A percentile compares a stretch with the other conserved stretches of the same genome.
Conservation (phyloP, 1,140 invertebrate species). For the Mactra quadrangularis region DNA sequence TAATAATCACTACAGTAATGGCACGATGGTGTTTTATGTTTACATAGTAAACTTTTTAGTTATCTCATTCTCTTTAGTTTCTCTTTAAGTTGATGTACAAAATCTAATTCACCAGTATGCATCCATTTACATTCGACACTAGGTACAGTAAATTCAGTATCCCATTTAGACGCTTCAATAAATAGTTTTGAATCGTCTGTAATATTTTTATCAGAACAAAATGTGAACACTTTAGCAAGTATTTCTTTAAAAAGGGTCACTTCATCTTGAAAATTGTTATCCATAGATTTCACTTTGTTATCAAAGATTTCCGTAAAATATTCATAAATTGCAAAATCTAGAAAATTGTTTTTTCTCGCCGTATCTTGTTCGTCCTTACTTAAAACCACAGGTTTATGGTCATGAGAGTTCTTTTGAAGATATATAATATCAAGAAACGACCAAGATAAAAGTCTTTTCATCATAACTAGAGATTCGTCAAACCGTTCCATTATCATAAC, state of each 20-base stretch:
- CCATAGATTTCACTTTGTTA: slow-evolving; percentile 30
- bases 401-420: slow-evolving; percentile 47
- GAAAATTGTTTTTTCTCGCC: slow-evolving; percentile 19
- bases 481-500: slow-evolving; percentile 85
- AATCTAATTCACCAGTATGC: slow-evolving; percentile 13
- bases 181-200: not conserved
- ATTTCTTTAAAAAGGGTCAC: slow-evolving; percentile 54
- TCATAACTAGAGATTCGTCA: slow-evolving; percentile 85
- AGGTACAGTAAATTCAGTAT: not conserved
- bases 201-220: slow-evolving; percentile 29
- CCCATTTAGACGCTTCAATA: slow-evolving; percentile 18
- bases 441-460: slow-evolving; percentile 84
- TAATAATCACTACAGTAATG: too few relatives aligned
- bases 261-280: slow-evolving; percentile 54
- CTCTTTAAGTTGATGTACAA: slow-evolving; percentile 12
- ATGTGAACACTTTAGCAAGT: slow-evolving; percentile 34
- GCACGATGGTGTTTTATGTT: too few relatives aligned
- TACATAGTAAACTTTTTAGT: too few relatives aligned
- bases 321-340: slow-evolving; percentile 65
- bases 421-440: slow-evolving; percentile 82
- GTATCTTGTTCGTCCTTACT: slow-evolving; percentile 14
- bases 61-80: too few relatives aligned
- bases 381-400: slow-evolving; percentile 1
- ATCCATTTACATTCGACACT: slow-evolving; percentile 20
- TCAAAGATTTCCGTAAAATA: slow-evolving; percentile 58